phyloP scores from a whole-genome alignment of 2,113 vertebrate species.

The Mus musculus region GRCm39 chr12:11472001-11472500 shows the following conservation, averaged over 20 bases:
- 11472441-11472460: background rate
- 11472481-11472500: background rate
- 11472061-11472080: background rate
- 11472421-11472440: background rate
- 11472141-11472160: background rate
- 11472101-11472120: background rate
- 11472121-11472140: background rate
- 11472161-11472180: background rate
- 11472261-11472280: background rate
- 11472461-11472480: background rate
- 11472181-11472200: background rate
- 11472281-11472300: background rate
- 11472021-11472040: background rate
- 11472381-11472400: background rate
- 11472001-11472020: background rate
- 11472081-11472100: background rate
- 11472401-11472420: background rate
- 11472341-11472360: background rate
- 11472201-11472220: constrained; percentile 27
- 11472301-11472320: background rate
- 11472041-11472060: background rate
- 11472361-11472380: background rate
- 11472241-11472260: background rate
- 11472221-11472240: background rate
- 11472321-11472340: background rate